phyloP scores from a whole-genome alignment of 2,888 invertebrate genomes.

The Leucozona laternaria region DNA sequence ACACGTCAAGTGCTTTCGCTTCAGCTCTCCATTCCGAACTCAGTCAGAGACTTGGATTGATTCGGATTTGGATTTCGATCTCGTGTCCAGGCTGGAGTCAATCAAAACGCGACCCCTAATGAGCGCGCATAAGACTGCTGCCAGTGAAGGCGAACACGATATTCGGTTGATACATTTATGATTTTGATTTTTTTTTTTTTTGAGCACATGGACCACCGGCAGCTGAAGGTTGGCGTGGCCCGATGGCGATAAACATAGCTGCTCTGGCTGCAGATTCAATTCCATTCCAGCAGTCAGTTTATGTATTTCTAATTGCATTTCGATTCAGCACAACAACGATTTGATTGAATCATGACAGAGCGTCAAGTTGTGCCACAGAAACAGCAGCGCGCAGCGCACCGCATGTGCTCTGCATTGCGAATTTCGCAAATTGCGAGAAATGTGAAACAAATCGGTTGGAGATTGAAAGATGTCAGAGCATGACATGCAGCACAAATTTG shows the following conservation, averaged over 20 bases:
- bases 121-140: constrained; percentile 45
- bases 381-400: constrained; percentile 1
- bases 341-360: constrained; percentile 73
- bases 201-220: constrained; percentile 59
- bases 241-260: neutral
- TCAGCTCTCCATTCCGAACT: constrained; percentile 32
- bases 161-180: neutral
- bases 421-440: constrained; percentile 72
- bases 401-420: constrained; percentile 61
- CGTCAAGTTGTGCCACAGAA: constrained; percentile 56
- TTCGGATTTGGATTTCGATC: constrained; percentile 64
- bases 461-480: constrained; percentile 70
- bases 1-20: constrained; percentile 69
- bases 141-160: constrained; percentile 45
- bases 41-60: constrained; percentile 48
- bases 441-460: constrained; percentile 70
- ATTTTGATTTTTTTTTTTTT: constrained; percentile 19
- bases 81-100: constrained; percentile 71
- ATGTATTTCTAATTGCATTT: constrained; percentile 71
- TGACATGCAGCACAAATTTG: constrained; percentile 60
- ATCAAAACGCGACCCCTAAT: constrained; percentile 72
- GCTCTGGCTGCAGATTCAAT: neutral
- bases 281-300: constrained; percentile 48
- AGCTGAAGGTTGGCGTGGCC: constrained; percentile 58
- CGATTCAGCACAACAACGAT: constrained; percentile 54